Conservation (phyloP, 2,797 vertebrate species). For the Hyperoplus immaculatus region DNA sequence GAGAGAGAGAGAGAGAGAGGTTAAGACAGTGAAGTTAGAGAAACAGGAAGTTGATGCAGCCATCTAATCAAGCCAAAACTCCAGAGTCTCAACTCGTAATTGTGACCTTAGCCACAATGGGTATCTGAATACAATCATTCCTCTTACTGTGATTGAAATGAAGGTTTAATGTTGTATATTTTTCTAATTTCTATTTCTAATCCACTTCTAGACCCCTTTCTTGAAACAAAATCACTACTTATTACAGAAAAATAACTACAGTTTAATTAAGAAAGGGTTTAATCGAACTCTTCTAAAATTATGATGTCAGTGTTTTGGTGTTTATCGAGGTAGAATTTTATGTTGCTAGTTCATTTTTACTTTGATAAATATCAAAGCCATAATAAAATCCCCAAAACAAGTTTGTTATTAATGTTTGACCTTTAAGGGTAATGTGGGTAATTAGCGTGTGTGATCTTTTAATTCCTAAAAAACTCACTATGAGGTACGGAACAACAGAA, state of each 20-base stretch:
- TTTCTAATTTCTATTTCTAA: constrained; percentile 23
- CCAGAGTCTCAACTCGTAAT: constrained; percentile 66
- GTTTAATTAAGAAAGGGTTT: neutral
- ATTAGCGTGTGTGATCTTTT: constrained; percentile 56
- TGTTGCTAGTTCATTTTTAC: constrained; percentile 21
- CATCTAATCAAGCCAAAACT: constrained; percentile 75
- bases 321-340: neutral
- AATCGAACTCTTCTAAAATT: neutral
- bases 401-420: constrained; percentile 54
- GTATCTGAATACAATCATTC: constrained; percentile 72
- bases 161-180: constrained; percentile 70
- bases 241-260: neutral
- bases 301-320: neutral
- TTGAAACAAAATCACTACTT: neutral
- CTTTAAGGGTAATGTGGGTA: constrained; percentile 60
- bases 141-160: constrained; percentile 70
- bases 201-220: constrained; percentile 13
- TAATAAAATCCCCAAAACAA: constrained; percentile 25
- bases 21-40: constrained; percentile 6
- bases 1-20: neutral
- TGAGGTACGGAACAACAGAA: constrained; percentile 27
- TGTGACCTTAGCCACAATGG: constrained; percentile 68
- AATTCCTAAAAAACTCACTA: constrained; percentile 52
- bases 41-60: constrained; percentile 53
- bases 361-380: constrained; percentile 18